phyloP scores from a whole-genome alignment of 2,113 vertebrate species.

The Pavo muticus region DNA sequence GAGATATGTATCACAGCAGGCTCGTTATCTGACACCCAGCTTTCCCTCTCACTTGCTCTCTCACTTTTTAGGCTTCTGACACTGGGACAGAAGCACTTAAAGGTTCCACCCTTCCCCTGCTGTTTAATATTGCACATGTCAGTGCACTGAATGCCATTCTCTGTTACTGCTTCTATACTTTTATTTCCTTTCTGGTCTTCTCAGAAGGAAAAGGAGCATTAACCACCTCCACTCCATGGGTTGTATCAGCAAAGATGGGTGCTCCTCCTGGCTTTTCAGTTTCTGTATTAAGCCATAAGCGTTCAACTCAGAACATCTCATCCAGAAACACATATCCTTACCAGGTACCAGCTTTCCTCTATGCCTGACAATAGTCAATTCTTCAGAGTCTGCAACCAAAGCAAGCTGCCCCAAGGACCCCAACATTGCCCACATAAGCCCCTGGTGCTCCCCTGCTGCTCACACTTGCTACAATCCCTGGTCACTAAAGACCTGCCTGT shows the following conservation, averaged over 20 bases:
- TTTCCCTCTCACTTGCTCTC: not conserved
- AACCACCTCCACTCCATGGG: not conserved
- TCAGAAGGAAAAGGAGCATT: not conserved
- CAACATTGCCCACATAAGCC: fast-evolving
- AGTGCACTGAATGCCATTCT: not conserved
- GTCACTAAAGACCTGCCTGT: not conserved
- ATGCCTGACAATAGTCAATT: not conserved
- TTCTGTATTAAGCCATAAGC: not conserved
- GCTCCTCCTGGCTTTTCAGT: fast-evolving
- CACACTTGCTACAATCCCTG: not conserved
- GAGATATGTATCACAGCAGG: not conserved
- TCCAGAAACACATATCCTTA: not conserved
- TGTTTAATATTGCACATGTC: not conserved
- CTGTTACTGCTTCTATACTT: not conserved
- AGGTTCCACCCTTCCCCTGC: not conserved
- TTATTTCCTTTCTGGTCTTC: not conserved
- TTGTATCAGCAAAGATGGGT: fast-evolving
- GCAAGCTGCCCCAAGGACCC: not conserved
- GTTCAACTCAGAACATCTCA: not conserved
- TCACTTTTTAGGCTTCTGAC: not conserved
- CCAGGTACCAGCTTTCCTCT: not conserved
- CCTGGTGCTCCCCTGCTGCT: not conserved
- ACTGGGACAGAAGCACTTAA: not conserved
- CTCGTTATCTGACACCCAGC: not conserved
- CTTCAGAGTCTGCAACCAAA: not conserved